These are phyloP conservation scores for Cosmorhoe ocellata DNA, from an alignment of 2,888 invertebrate species.

Conservation along the genomic window DNA sequence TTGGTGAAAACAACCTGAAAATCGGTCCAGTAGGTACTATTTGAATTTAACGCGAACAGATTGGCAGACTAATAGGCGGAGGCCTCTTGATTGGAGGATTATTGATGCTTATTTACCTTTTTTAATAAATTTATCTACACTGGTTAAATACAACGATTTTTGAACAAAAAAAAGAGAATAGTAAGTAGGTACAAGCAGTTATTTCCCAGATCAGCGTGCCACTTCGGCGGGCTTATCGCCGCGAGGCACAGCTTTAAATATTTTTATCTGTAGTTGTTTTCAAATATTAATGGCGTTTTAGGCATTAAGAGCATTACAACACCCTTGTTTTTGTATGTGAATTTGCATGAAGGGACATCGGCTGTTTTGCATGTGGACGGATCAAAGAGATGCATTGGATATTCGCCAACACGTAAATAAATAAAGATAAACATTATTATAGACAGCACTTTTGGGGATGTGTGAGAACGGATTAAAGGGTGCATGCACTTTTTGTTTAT, in stretches of 20 bases:
- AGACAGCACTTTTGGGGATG: slow-evolving; percentile 22
- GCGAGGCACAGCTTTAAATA: slow-evolving; percentile 56
- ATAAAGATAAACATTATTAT: slow-evolving; percentile 68
- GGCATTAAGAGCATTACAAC: slow-evolving; percentile 74
- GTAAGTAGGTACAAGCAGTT: slow-evolving; percentile 1
- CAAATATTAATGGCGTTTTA: slow-evolving; percentile 77
- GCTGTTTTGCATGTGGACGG: slow-evolving; percentile 59
- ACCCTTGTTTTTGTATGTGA: slow-evolving; percentile 75
- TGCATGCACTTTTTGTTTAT: slow-evolving; percentile 23
- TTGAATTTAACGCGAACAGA: too few species aligned
- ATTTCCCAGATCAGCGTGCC: slow-evolving; percentile 28
- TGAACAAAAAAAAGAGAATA: too few species aligned
- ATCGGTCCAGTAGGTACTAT: too few species aligned
- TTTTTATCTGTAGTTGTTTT: slow-evolving; percentile 77
- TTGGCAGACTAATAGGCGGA: too few species aligned
- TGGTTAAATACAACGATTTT: too few species aligned
- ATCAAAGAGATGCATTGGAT: slow-evolving; percentile 70
- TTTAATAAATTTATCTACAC: too few species aligned
- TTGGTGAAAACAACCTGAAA: too few species aligned
- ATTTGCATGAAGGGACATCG: slow-evolving; percentile 67
- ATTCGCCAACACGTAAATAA: slow-evolving; percentile 78
- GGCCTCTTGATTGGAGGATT: too few species aligned
- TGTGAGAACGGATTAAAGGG: slow-evolving; percentile 32
- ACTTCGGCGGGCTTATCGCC: slow-evolving; percentile 44
- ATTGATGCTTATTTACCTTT: too few species aligned